A percentile compares a stretch with the other conserved stretches of the same genome.
phyloP scores from a whole-genome alignment of 2,113 vertebrate genomes.

The Lepisosteus osseus region DNA sequence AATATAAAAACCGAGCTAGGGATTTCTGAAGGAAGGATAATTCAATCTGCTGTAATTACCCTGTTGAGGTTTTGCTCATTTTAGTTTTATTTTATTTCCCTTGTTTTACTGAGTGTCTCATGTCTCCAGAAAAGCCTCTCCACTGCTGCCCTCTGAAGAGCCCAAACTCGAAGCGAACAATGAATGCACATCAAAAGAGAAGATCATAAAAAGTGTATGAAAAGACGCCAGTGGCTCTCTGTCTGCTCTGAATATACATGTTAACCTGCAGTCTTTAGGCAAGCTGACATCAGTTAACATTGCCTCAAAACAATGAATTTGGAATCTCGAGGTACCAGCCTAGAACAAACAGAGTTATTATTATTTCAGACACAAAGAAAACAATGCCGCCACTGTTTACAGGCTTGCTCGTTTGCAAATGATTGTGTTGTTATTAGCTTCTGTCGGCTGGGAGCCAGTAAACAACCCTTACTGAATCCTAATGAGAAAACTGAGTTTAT shows the following conservation, averaged over 20 bases:
- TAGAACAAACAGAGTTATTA: constrained; percentile 22
- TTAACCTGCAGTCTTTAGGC: constrained; percentile 26
- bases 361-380: constrained; percentile 37
- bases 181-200: constrained; percentile 16
- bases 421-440: constrained; percentile 38
- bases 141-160: neutral
- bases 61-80: neutral
- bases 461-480: constrained; percentile 39
- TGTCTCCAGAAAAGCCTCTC: neutral
- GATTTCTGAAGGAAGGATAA: too few species aligned
- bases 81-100: neutral
- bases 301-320: constrained; percentile 25
- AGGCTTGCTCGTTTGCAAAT: constrained; percentile 37
- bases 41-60: neutral
- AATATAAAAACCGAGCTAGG: too few species aligned
- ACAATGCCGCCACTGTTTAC: constrained; percentile 33
- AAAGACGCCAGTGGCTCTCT: neutral
- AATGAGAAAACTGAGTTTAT: constrained; percentile 30
- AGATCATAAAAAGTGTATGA: constrained; percentile 23
- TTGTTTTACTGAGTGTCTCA: neutral
- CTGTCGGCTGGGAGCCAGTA: constrained; percentile 31
- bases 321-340: constrained; percentile 30
- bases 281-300: constrained; percentile 26
- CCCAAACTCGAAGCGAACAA: neutral
- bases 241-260: constrained; percentile 32